A percentile compares a stretch with the other conserved stretches of the same genome.
These are phyloP conservation scores for Acomys russatus DNA, from an alignment of 2,797 vertebrate species.

Conservation along the genomic window DNA sequence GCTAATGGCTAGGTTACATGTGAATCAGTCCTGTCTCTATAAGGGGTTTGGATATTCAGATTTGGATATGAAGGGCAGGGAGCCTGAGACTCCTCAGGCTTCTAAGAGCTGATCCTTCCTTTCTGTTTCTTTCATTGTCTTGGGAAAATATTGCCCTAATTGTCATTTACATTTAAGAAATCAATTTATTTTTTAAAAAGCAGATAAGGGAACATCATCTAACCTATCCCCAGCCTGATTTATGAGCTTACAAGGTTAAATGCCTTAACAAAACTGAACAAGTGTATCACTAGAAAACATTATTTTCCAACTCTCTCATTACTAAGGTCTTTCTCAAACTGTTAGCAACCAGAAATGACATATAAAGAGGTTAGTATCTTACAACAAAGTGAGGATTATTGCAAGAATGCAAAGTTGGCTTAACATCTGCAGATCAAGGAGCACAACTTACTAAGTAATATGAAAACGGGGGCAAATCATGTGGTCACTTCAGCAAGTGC, in stretches of 20 bases:
- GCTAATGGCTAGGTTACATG: not conserved
- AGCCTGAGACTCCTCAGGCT: not conserved
- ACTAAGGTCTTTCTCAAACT: not conserved
- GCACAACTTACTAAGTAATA: not conserved
- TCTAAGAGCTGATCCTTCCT: not conserved
- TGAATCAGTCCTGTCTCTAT: not conserved
- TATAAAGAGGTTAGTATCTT: not conserved
- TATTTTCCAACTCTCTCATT: not conserved
- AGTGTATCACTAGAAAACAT: not conserved
- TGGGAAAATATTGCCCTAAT: constrained; percentile 1
- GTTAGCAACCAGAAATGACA: not conserved
- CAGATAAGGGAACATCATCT: not conserved
- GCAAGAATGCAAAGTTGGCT: not conserved
- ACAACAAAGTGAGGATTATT: not conserved
- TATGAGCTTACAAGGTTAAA: not conserved
- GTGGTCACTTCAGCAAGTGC: not conserved
- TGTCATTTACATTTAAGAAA: constrained; percentile 56
- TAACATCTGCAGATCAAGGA: not conserved
- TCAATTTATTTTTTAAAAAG: not conserved
- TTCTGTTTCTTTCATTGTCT: constrained; percentile 25
- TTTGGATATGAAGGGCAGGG: not conserved
- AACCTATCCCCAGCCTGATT: not conserved
- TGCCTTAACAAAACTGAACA: constrained; percentile 17
- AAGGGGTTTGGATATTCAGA: not conserved
- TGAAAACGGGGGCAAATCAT: not conserved